Conservation (phyloP, 1,140 invertebrate species). For the Bombyx mandarina region DNA sequence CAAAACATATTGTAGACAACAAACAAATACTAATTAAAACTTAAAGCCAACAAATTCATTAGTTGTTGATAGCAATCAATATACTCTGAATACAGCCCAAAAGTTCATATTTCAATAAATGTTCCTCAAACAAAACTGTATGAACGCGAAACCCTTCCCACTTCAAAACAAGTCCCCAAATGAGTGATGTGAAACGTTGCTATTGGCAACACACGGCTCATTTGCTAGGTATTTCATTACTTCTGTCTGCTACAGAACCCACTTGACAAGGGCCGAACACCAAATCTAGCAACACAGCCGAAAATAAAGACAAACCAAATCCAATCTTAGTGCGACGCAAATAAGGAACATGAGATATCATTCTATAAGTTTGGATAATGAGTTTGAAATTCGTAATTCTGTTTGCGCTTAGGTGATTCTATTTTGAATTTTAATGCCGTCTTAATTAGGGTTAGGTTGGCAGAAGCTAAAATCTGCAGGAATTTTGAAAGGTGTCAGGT, state of each 20-base stretch:
- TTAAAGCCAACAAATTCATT: no score
- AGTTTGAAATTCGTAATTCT: constrained; percentile 18
- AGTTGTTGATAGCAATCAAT: no score
- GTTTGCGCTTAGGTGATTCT: constrained; percentile 8
- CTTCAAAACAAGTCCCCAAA: constrained; percentile 20
- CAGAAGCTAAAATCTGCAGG: constrained; percentile 13
- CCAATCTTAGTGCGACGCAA: constrained; percentile 11
- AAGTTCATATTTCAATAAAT: background rate
- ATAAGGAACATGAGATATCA: constrained; percentile 11
- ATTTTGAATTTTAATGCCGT: constrained; percentile 17
- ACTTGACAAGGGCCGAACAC: constrained; percentile 57
- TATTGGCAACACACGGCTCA: constrained; percentile 57
- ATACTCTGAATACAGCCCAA: no score
- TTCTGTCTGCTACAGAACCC: constrained; percentile 52
- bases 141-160: background rate
- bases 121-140: background rate
- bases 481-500: constrained; percentile 39
- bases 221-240: constrained; percentile 66
- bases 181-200: constrained; percentile 49
- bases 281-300: constrained; percentile 19
- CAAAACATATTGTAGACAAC: no score
- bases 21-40: no score
- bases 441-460: constrained; percentile 2
- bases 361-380: constrained; percentile 9
- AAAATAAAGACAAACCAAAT: constrained; percentile 12